phyloP scores from a whole-genome alignment of 2,113 vertebrate species.

The Furnarius figulus region DNA sequence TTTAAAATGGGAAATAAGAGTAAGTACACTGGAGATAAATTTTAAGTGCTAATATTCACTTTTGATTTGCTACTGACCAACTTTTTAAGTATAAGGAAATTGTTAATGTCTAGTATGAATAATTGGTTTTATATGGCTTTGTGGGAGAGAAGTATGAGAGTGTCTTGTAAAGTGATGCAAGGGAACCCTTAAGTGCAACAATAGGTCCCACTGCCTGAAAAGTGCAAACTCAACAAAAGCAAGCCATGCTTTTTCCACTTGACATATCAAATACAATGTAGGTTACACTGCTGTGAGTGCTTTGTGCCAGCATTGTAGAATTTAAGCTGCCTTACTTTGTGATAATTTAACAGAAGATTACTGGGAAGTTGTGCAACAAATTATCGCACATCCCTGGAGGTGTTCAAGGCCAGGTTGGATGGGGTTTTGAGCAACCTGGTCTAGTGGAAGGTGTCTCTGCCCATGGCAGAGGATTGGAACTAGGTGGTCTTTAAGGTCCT shows the following conservation, averaged over 20 bases:
- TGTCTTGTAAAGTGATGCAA: background rate
- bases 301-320: background rate
- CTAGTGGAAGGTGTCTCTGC: background rate
- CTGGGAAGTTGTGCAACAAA: background rate
- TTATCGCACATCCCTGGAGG: background rate
- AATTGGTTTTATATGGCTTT: background rate
- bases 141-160: background rate
- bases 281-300: background rate
- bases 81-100: constrained; percentile 8
- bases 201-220: background rate
- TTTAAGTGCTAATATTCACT: background rate
- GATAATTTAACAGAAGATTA: background rate
- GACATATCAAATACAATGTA: constrained; percentile 15
- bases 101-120: background rate
- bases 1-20: background rate
- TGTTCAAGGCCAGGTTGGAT: background rate
- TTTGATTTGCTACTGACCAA: background rate
- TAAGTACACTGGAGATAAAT: background rate
- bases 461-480: background rate
- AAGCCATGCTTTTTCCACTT: constrained; percentile 11
- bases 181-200: background rate
- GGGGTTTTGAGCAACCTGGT: background rate
- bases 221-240: background rate
- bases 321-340: background rate
- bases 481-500: background rate